Percentiles rank a stretch among this genome's conserved stretches.
These are phyloP conservation scores for Drosophila demipolita DNA, from an alignment of 2,888 invertebrate genomes.

Conservation along the genomic window DNA sequence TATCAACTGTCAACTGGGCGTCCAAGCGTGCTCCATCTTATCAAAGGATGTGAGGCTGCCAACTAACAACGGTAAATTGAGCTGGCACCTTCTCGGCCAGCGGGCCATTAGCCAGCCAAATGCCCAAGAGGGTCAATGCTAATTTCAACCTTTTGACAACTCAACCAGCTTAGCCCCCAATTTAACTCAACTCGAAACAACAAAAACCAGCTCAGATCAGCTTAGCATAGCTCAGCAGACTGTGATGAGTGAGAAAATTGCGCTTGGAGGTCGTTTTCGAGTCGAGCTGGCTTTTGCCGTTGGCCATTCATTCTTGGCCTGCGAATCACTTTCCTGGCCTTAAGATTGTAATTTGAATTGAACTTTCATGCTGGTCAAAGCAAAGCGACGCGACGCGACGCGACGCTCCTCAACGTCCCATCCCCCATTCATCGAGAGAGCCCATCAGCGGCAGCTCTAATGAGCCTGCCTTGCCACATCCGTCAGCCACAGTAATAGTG, in stretches of 20 bases:
- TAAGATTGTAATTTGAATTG: conserved; percentile 77
- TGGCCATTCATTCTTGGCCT: conserved; percentile 40
- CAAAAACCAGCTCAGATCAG: neutral
- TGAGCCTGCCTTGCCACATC: conserved; percentile 48
- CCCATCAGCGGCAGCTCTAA: conserved; percentile 45
- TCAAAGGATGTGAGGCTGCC: conserved; percentile 56
- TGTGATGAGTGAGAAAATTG: conserved; percentile 26
- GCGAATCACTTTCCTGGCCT: conserved; percentile 73
- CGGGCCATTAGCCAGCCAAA: conserved; percentile 51
- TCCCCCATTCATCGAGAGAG: conserved; percentile 43
- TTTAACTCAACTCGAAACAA: neutral
- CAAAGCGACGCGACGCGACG: conserved; percentile 25
- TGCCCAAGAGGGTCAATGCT: conserved; percentile 69
- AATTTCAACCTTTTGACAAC: conserved; percentile 79
- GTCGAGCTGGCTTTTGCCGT: conserved; percentile 4
- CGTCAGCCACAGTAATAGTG: conserved; percentile 33
- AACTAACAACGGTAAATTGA: conserved; percentile 60
- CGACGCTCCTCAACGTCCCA: conserved; percentile 5
- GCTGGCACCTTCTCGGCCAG: conserved; percentile 44
- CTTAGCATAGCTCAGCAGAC: conserved; percentile 7
- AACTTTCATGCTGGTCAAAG: conserved; percentile 76
- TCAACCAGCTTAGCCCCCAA: conserved; percentile 42
- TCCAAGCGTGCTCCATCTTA: conserved; percentile 51
- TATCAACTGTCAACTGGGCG: conserved; percentile 31
- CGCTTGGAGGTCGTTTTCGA: conserved; percentile 7